Conservation (phyloP, 92 coral and sea anemone genomes). For the Heteractis magnifica region DNA sequence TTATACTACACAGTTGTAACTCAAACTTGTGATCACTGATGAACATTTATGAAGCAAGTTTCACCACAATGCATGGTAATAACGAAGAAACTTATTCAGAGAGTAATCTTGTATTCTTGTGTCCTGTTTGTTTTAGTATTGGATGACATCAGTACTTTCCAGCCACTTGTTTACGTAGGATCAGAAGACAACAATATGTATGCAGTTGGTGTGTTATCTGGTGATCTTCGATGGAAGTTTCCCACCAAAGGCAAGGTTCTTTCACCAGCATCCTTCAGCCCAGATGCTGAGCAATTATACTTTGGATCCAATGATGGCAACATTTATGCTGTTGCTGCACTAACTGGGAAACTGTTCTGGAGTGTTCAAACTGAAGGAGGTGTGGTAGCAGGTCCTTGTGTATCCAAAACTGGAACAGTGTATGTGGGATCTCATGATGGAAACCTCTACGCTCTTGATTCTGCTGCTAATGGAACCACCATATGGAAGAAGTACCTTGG, state of each 20-base stretch:
- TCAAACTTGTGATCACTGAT: too few species aligned
- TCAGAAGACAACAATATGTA: slow-evolving; percentile 84
- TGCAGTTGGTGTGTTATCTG: slow-evolving; percentile 49
- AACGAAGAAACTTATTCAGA: too few species aligned
- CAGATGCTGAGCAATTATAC: slow-evolving; percentile 58
- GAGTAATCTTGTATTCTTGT: too few species aligned
- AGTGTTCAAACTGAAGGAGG: slow-evolving; percentile 54
- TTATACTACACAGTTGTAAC: too few species aligned
- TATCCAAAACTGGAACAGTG: slow-evolving; percentile 49
- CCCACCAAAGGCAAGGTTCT: slow-evolving; percentile 67
- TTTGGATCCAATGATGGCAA: slow-evolving; percentile 73
- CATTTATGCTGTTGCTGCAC: slow-evolving; percentile 56
- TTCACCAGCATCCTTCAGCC: slow-evolving; percentile 65
- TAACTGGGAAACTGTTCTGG: slow-evolving; percentile 68
- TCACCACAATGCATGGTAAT: too few species aligned
- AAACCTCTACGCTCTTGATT: slow-evolving; percentile 47
- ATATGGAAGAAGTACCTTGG: slow-evolving; percentile 61
- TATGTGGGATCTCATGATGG: slow-evolving; percentile 72
- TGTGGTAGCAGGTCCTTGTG: slow-evolving; percentile 63
- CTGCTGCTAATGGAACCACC: slow-evolving; percentile 51
- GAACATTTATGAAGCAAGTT: too few species aligned
- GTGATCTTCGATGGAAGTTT: slow-evolving; percentile 70
- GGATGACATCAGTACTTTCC: slow-evolving; percentile 16
- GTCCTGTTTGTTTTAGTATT: slow-evolving; percentile 20
- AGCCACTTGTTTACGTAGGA: slow-evolving; percentile 65